Base-by-base conservation (phyloP, 2,888 invertebrate species). In the Salticus scenicus region DNA sequence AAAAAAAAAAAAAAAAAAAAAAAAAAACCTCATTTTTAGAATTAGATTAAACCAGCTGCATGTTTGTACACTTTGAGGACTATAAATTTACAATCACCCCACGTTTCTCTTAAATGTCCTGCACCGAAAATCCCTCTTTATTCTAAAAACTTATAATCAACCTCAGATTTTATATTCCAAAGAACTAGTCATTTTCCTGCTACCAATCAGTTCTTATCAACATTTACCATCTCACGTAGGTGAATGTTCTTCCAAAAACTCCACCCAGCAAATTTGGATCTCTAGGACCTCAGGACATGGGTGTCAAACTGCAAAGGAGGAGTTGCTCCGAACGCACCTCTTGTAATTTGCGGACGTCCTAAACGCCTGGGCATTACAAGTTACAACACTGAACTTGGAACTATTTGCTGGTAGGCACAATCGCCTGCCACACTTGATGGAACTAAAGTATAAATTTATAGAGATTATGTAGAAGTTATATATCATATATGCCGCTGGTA, bases 251-350 rank as follows among this genome's bases (percentile, higher is more conserved):
- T 82, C 75, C n/a, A 24, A 10, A 30, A 57, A 69, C 81, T 82
- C 82, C 82, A 82, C 82, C 82, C 76, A 64, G 70, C 20, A 83
- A 83, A 83, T 83, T 83, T 83, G 72, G 74, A 69, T n/a, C 67
- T 63, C 72, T 73, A 63, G 20, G 57, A 20, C 24, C 2, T 4
- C 7, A 30, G 82, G 82, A 64, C 14, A 63, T 72, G 76, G 82
- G 76, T 76, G 82, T 83, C 71, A 71, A 83, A 83, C 70, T 71
- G 76, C 71, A 64, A 71, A 83, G 82, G 82, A 76, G 82, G 82
- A 83, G 82, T 64, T 70, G 75, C 41, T 33, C 72, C 57, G 64
- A 72, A 73, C 31, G 72, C 73, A 70, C 71, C 76, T 76, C 82
- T 76, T 82, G 82, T 82, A 82, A 75, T 82, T 82, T 82, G 75